Evolutionary conservation across 1,140 invertebrate genomes (phyloP), one percentile per base, ranked within the genome.

Genomic region (Ganaspis sp.): DNA sequence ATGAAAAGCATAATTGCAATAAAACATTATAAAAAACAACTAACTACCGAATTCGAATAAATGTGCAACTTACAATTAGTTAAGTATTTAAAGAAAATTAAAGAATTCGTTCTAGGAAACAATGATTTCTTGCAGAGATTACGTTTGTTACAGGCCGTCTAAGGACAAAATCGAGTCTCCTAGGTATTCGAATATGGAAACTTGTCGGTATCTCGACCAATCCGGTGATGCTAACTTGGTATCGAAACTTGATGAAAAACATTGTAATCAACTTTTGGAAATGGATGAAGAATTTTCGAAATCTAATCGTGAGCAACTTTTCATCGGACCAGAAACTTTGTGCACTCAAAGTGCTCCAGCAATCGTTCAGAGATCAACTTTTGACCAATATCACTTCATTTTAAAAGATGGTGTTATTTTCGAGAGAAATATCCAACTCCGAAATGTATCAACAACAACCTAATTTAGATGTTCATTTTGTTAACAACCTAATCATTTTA

Each of bases 271-370:
- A 45, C 45, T 75, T 69, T 38, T 73, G 76, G 53, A 70, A 23
- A 45, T 37, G 49, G 53, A 75, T 23, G 29, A 34, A 12, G 73
- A 75, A n/a, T 42, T 53, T 38, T 49, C 64, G 29, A 70, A 75
- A 29, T 45, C 23, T 40, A 19, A 37, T 49, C 45, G 17, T 29
- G 53, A 38, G 53, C 8, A 70, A 75, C 1, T 26, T 69, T 73
- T 49, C 12, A 8, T 37, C 70, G 4, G 58, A 75, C 11, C 54
- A 26, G 21, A 64, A 64, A 29, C 5, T 15, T 6, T 6, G 29
- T 40, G 70, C 5, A 73, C 69, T 6, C 75, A 38, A 29, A 81
- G 79, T 71, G 73, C 76, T 42, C 79, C 79, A 19, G 76, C 72
- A 75, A 69, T 81, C 11, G 71, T 71, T 12, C 76, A 73, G 42